phyloP scores from a whole-genome alignment of 2,113 vertebrate species.

The Rhinolophus sinicus region DNA sequence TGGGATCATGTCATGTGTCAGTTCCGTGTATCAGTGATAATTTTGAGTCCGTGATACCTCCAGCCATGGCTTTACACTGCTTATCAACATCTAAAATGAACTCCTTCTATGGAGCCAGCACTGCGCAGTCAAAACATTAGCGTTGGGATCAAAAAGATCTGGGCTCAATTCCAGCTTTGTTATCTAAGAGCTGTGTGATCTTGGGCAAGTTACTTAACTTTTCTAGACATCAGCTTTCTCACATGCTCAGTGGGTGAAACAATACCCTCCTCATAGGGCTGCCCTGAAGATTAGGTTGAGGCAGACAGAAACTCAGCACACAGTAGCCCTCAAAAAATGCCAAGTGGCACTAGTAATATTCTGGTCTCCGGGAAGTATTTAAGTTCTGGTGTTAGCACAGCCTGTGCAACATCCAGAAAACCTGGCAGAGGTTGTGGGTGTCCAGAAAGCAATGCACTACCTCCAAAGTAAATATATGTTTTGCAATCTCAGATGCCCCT shows the following conservation, averaged over 20 bases:
- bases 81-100: not conserved
- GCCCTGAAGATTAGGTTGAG: not conserved
- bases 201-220: not conserved
- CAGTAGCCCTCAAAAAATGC: not conserved
- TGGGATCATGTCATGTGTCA: not conserved
- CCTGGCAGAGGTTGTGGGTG: not conserved
- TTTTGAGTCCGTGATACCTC: not conserved
- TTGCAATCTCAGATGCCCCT: not conserved
- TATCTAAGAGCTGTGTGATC: not conserved
- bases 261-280: not conserved
- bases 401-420: not conserved
- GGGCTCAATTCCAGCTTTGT: not conserved
- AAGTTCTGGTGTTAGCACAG: not conserved
- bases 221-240: not conserved
- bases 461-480: not conserved
- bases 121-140: not conserved
- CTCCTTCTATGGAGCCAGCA: not conserved
- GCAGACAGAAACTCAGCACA: not conserved
- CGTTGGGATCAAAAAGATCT: not conserved
- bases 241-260: not conserved
- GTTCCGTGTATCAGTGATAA: not conserved
- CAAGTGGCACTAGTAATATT: not conserved
- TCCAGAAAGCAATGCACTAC: not conserved
- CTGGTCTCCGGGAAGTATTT: not conserved
- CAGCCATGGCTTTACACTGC: not conserved